Percentiles rank a stretch among this genome's conserved stretches.
Evolutionary conservation across 2,888 invertebrate genomes (phyloP).

Genomic region (Panzeria rudis): DNA sequence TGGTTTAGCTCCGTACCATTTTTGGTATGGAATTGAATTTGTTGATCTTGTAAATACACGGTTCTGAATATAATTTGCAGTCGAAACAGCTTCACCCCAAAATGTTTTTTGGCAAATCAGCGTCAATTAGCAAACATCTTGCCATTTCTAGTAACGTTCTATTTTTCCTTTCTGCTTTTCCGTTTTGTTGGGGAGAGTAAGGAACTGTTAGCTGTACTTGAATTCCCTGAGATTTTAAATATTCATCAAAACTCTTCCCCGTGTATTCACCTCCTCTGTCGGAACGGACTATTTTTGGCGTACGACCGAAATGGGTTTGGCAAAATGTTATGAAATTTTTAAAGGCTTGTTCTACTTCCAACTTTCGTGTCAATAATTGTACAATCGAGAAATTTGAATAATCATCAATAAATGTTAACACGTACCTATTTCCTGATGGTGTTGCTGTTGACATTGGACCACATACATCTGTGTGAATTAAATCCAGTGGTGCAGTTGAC

Average conservation of each 20-base stretch:
- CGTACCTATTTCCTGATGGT: conserved; percentile 16
- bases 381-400: conserved; percentile 11
- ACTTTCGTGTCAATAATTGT: background rate
- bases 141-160: conserved; percentile 17
- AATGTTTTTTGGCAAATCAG: conserved; percentile 23
- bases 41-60: conserved; percentile 53
- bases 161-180: conserved; percentile 14
- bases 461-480: conserved; percentile 13
- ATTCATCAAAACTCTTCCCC: background rate
- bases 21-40: conserved; percentile 62
- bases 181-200: background rate
- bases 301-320: background rate
- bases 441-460: conserved; percentile 11
- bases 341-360: conserved; percentile 4
- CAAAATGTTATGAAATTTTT: conserved; percentile 1
- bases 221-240: conserved; percentile 18
- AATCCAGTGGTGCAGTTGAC: conserved; percentile 1
- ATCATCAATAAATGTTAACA: conserved; percentile 14
- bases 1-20: conserved; percentile 67
- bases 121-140: conserved; percentile 41
- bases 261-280: conserved; percentile 8
- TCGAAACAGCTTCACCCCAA: conserved; percentile 1
- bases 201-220: conserved; percentile 9
- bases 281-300: background rate
- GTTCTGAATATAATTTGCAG: conserved; percentile 58